phyloP scores from a whole-genome alignment of 1,140 invertebrate genomes.

The Pectinophora gossypiella region DNA sequence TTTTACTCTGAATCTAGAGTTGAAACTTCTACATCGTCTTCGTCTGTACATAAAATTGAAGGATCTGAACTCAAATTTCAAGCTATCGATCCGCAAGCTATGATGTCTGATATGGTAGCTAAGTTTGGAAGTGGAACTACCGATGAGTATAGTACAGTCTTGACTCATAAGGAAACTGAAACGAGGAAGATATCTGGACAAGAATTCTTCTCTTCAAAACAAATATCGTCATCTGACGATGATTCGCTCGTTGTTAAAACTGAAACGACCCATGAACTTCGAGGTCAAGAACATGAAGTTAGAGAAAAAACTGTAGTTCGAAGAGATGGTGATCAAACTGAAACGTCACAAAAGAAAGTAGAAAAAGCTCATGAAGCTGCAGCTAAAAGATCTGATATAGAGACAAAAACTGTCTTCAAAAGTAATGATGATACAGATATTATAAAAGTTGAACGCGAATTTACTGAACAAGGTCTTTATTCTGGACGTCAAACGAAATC shows the following conservation, averaged over 20 bases:
- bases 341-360: conserved; percentile 63
- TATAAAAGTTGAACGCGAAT: conserved; percentile 64
- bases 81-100: conserved; percentile 54
- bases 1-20: conserved; percentile 57
- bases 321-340: conserved; percentile 65
- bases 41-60: conserved; percentile 61
- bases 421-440: conserved; percentile 62
- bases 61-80: conserved; percentile 57
- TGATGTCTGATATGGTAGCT: conserved; percentile 64
- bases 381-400: conserved; percentile 63
- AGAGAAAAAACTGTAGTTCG: conserved; percentile 66
- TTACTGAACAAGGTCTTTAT: conserved; percentile 67
- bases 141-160: conserved; percentile 58
- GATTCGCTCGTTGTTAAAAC: conserved; percentile 71
- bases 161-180: conserved; percentile 70
- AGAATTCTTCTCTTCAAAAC: conserved; percentile 68
- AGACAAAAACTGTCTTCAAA: conserved; percentile 68
- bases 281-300: conserved; percentile 68
- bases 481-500: conserved; percentile 71
- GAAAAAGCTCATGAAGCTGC: conserved; percentile 70
- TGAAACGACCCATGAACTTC: conserved; percentile 64
- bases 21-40: conserved; percentile 61
- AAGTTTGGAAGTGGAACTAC: conserved; percentile 42
- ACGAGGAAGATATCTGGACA: conserved; percentile 69
- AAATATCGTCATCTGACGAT: conserved; percentile 68